Conservation (phyloP, 1,140 invertebrate genomes). For the Rhizoglyphus robini region DNA sequence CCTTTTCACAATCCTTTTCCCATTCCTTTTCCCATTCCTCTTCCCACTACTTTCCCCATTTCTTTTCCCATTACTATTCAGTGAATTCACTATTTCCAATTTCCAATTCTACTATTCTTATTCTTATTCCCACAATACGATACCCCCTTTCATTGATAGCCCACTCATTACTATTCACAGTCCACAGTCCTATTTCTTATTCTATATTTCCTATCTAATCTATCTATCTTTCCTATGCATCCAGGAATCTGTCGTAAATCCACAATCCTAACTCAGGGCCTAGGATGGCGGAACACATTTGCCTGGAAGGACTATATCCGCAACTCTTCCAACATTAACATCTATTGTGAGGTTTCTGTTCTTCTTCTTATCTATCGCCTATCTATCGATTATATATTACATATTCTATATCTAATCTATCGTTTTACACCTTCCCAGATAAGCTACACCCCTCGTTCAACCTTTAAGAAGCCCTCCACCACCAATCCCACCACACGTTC, state of each 20-base stretch:
- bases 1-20: too few species aligned
- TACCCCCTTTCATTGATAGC: too few species aligned
- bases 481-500: not conserved
- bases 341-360: not conserved
- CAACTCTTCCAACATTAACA: not conserved
- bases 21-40: too few species aligned
- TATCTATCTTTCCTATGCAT: too few species aligned
- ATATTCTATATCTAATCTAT: not conserved
- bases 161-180: too few species aligned
- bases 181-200: not conserved
- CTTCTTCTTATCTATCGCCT: not conserved
- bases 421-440: not conserved
- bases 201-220: too few species aligned
- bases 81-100: not conserved
- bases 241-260: not conserved
- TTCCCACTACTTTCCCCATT: too few species aligned
- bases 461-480: too few species aligned
- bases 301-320: not conserved
- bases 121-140: too few species aligned
- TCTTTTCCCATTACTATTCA: too few species aligned
- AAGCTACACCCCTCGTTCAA: too few species aligned
- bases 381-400: not conserved
- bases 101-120: too few species aligned
- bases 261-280: not conserved
- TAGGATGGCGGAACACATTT: constrained; percentile 4